Evolutionary conservation across 2,888 invertebrate species (phyloP), one percentile per base, ranked within the genome.

Genomic region (Lasioglossum villosulum): DNA sequence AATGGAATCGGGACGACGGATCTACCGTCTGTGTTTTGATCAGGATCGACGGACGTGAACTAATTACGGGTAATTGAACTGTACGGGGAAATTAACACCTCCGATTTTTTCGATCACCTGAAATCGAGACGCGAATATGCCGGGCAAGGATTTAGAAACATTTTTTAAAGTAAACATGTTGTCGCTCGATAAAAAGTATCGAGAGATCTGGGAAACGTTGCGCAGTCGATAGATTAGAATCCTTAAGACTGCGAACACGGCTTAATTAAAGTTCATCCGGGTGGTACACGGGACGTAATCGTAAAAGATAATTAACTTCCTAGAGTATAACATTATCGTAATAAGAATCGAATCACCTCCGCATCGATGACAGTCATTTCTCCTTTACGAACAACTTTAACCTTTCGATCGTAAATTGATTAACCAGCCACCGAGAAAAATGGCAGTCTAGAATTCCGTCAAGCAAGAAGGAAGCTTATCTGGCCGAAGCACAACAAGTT

Each of bases 1-100:
- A 71, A 75, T 75, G 34, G 70, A 59, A 78, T 75, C 37, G 30
- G 59, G 30, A 45, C 42, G 30, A 34, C 59, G 6, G 39, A 70
- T 52, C 48, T 42, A 27, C 14, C 27, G 23, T 52, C 19, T 8
- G 10, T 45, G 16, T 66, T 73, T 42, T 19, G 76, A 37, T 30
- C 30, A 23, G 16, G 8, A 30, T 10, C n/a, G 37, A 72, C 14
- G 27, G 12, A 19, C 37, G 23, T 16, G n/a, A 30, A 27, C 34
- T 66, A 37, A 68, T 74, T 37, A 27, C n/a, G 16, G 30, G 10
- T 56, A 56, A 42, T 76, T 34, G 23, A 70, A 23, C 19, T 12
- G 34, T 52, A 39, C 37, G 19, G 14, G 27, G 14, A 10, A n/a
- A 23, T 70, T 42, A 37, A 56, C 39, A 39, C 39, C 37, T 56